A percentile compares a stretch with the other conserved stretches of the same genome.
These are phyloP conservation scores for Holocentrus rufus DNA, from an alignment of 2,797 vertebrate genomes.

Conservation along the genomic window DNA sequence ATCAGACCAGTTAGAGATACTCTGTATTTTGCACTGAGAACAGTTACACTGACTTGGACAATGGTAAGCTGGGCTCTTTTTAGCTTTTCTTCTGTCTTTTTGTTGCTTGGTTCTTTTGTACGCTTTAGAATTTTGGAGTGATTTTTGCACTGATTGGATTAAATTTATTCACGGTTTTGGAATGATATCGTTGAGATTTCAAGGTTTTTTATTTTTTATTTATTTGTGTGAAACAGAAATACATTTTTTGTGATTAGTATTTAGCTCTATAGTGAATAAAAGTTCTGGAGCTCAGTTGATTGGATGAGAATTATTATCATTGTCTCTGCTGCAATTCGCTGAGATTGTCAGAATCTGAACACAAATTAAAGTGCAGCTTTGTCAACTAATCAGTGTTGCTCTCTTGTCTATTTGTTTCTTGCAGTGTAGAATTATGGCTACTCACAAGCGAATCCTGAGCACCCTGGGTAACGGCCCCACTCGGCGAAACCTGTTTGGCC, in stretches of 20 bases:
- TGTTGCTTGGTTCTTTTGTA: background rate
- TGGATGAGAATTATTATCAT: background rate
- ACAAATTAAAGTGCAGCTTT: background rate
- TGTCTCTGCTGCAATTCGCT: background rate
- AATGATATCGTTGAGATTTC: too few relatives aligned
- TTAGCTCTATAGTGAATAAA: background rate
- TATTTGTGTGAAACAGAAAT: background rate
- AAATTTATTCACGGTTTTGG: too few relatives aligned
- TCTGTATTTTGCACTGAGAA: conserved; percentile 22
- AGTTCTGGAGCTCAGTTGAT: background rate
- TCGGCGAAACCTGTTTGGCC: conserved; percentile 89
- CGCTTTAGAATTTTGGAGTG: background rate
- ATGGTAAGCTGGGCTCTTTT: conserved; percentile 64
- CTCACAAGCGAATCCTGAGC: conserved; percentile 59
- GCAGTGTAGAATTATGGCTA: conserved; percentile 78
- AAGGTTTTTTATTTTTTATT: background rate
- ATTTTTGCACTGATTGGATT: background rate
- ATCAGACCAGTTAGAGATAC: conserved; percentile 22
- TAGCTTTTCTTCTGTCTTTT: background rate
- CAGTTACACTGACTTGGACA: background rate
- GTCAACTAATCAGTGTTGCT: conserved; percentile 1
- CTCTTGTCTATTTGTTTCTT: conserved; percentile 23
- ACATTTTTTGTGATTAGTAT: background rate
- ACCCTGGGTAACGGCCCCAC: conserved; percentile 68
- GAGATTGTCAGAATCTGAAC: background rate